phyloP scores from a whole-genome alignment of 2,888 invertebrate genomes.

The Drosophila tripunctata region DNA sequence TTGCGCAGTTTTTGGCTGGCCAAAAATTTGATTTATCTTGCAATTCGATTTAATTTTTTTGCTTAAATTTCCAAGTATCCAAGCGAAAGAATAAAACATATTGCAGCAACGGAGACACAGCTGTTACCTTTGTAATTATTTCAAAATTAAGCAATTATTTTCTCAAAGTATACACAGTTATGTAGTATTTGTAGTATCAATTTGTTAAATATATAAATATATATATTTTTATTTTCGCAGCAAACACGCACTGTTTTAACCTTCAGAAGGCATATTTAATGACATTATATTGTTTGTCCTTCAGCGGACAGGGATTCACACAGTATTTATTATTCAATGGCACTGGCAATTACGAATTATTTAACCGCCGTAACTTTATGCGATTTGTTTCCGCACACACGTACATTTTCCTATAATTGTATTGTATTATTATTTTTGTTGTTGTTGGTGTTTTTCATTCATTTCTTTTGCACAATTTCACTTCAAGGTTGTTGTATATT shows the following conservation, averaged over 20 bases:
- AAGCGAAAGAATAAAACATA: no score
- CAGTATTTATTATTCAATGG: constrained; percentile 54
- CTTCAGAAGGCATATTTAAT: constrained; percentile 29
- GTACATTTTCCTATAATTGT: constrained; percentile 14
- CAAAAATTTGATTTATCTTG: constrained; percentile 65
- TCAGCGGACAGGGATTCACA: constrained; percentile 40
- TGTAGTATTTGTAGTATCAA: background rate
- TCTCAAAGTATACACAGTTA: background rate
- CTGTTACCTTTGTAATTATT: constrained; percentile 13
- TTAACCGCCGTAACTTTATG: constrained; percentile 22
- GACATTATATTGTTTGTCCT: constrained; percentile 35
- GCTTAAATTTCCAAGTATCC: no score
- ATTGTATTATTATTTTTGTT: constrained; percentile 7
- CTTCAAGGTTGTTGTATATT: constrained; percentile 65
- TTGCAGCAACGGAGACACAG: no score
- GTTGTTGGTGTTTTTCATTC: constrained; percentile 2
- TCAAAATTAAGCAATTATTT: background rate
- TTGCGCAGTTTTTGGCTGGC: constrained; percentile 67
- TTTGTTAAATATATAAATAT: no score
- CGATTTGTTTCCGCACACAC: constrained; percentile 12
- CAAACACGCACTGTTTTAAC: constrained; percentile 4
- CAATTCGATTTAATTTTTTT: constrained; percentile 44
- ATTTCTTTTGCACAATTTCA: constrained; percentile 34
- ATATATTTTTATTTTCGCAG: background rate
- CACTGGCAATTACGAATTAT: constrained; percentile 33